Evolutionary conservation across 2,113 vertebrate genomes (phyloP).

Genomic region (Lophochroa leadbeateri): DNA sequence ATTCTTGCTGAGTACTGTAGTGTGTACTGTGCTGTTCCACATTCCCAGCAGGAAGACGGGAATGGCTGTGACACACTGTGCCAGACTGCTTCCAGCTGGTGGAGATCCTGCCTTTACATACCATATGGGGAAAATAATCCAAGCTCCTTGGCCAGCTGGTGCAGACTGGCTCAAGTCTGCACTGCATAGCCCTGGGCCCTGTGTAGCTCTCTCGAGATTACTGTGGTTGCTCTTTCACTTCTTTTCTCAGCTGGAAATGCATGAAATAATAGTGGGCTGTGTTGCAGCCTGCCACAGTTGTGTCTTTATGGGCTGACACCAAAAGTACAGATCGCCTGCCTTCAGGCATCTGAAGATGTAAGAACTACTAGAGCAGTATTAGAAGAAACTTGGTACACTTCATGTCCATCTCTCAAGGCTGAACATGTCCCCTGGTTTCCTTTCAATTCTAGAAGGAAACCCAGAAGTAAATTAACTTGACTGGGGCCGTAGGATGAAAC

Average conservation of each 20-base stretch:
- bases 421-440: background rate
- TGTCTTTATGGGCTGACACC: background rate
- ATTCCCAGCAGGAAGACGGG: accelerated
- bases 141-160: background rate
- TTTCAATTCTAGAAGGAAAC: background rate
- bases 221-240: background rate
- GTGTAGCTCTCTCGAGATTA: background rate
- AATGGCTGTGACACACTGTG: background rate
- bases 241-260: background rate
- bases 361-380: background rate
- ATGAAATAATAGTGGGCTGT: background rate
- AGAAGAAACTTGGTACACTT: background rate
- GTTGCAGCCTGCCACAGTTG: background rate
- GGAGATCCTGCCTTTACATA: background rate
- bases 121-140: background rate
- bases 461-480: background rate
- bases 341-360: background rate
- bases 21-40: background rate
- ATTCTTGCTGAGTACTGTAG: background rate
- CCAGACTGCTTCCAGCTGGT: background rate
- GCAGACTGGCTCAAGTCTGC: background rate
- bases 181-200: background rate
- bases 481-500: background rate
- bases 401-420: background rate
- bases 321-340: background rate